Percentiles rank a stretch among this genome's conserved stretches.
These are phyloP conservation scores for Bos javanicus DNA, from an alignment of 2,113 vertebrate species.

Conservation along the genomic window DNA sequence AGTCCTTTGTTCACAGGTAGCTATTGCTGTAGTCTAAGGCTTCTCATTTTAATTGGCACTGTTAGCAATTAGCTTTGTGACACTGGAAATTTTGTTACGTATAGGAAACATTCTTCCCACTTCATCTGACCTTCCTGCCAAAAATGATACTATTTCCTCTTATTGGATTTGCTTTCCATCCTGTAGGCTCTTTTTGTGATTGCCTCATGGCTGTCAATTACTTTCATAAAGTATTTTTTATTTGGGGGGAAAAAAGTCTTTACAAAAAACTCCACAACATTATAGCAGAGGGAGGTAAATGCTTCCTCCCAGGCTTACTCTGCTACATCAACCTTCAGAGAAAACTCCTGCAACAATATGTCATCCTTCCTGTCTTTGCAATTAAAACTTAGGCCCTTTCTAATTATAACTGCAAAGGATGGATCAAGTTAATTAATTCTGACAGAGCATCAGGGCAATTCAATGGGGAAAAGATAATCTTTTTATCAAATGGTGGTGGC, in stretches of 20 bases:
- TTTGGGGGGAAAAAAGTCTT: not conserved
- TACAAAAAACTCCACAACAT: not conserved
- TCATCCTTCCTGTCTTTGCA: not conserved
- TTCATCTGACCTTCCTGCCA: not conserved
- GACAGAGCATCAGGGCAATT: not conserved
- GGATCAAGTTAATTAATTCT: not conserved
- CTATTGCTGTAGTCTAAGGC: not conserved
- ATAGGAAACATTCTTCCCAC: not conserved
- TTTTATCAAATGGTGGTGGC: not conserved
- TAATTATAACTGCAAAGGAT: not conserved
- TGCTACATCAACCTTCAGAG: not conserved
- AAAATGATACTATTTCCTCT: constrained; percentile 3
- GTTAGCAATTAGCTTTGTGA: not conserved
- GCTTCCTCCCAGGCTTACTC: not conserved
- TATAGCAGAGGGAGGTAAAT: not conserved
- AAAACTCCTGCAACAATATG: not conserved
- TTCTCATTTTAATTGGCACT: not conserved
- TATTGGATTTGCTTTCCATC: not conserved
- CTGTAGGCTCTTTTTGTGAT: not conserved
- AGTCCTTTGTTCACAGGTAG: not conserved
- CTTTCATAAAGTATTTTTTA: not conserved
- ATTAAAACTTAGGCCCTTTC: not conserved
- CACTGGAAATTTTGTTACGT: not conserved
- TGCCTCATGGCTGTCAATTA: not conserved
- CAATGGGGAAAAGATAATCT: not conserved